Conservation (phyloP, 2,888 invertebrate genomes). For the Argyra leucocephala region DNA sequence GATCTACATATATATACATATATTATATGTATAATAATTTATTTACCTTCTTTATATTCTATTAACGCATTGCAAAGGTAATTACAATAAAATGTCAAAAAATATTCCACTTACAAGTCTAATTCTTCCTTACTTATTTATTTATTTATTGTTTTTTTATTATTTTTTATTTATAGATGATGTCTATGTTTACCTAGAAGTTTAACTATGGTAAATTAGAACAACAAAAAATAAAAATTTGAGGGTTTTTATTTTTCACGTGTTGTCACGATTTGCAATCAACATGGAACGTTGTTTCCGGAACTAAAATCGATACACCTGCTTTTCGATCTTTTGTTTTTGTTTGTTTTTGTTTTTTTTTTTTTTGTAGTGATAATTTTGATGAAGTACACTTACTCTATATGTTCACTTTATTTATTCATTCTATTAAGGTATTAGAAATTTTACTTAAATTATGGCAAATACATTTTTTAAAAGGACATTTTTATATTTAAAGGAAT, state of each 20-base stretch:
- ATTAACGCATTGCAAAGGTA: neutral
- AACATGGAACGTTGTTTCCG: neutral
- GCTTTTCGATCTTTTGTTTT: neutral
- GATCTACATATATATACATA: too few relatives aligned
- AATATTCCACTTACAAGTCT: neutral
- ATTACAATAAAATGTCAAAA: conserved; percentile 1
- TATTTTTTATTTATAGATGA: too few relatives aligned
- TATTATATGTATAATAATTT: neutral
- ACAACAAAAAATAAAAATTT: neutral
- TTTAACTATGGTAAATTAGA: too few relatives aligned
- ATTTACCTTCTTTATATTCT: neutral
- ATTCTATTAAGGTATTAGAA: too few relatives aligned
- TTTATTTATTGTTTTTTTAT: too few relatives aligned
- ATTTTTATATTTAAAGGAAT: too few relatives aligned
- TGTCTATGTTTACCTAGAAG: too few relatives aligned
- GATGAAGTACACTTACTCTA: too few relatives aligned
- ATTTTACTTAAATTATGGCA: too few relatives aligned
- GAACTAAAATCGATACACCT: conserved; percentile 6
- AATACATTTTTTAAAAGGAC: too few relatives aligned
- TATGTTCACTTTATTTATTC: too few relatives aligned
- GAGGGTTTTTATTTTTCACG: conserved; percentile 1
- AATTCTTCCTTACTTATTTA: neutral
- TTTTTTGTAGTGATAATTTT: neutral
- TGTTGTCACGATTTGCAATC: neutral
- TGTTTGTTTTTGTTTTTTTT: neutral